Base-by-base conservation (phyloP, 2,113 vertebrate genomes). In the Oreochromis tanganicae region DNA sequence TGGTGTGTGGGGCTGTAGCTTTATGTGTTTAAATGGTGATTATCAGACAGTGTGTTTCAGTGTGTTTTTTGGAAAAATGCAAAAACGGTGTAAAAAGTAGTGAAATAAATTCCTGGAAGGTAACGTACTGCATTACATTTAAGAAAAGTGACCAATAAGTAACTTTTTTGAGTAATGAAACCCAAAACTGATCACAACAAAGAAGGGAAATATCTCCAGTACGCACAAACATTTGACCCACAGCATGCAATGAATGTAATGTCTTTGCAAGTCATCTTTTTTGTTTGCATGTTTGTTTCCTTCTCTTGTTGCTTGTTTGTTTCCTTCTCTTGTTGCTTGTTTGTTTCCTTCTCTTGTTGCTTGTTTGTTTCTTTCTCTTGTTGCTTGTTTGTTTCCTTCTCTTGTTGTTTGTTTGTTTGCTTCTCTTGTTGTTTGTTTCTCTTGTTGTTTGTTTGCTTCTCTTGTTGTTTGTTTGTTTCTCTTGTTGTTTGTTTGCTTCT, bases 361-460 rank as follows among this genome's bases (percentile, higher is more conserved):
- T 32, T 29, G 5, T 29, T 29, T 29, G 5, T 5, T 29, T 29
- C 29, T 29, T 29, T 29, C 29, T 29, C 29, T 29, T 5, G 29
- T 5, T 29, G 5, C 4, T 4, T 29, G 4, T 29, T 29, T 29
- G 4, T 4, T 29, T 29, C 4, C 5, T 29, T 29, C 29, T 29
- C 29, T 29, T 5, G 29, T 32, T 32, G 5, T 2, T 32, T 32
- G 41, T 3, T 3, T 13, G 0, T 0, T 46, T 29, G 1, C 4
- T 29, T 29, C 27, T 29, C 27, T 29, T 29, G 27, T 4, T 29
- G 27, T 4, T 29, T 29, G 4, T 29, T 29, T 14, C 41, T 43
- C 41, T 6, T 43, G 12, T 13, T 43, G 11, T 3, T 0, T 16
- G 0, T 43, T 43, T 43, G 0, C 0, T 43, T 17, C 16, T 16